Percentiles rank a stretch among this genome's conserved stretches.
Conservation (phyloP, 2,113 vertebrate genomes). For the Neopipo cinnamomea region DNA sequence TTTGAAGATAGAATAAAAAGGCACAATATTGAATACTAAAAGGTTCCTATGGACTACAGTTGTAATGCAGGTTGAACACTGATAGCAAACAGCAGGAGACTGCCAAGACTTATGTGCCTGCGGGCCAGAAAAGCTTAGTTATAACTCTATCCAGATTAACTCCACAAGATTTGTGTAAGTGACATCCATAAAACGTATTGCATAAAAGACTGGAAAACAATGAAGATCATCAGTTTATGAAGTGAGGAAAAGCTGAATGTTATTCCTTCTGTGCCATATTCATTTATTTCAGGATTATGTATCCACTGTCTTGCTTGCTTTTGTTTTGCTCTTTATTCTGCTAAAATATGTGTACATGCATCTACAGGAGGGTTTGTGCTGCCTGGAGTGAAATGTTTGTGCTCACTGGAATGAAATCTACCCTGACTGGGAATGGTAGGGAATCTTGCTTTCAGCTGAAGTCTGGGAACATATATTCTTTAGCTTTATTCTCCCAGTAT, state of each 20-base stretch:
- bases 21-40: background rate
- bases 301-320: background rate
- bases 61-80: slow-evolving; percentile 5
- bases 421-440: background rate
- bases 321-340: background rate
- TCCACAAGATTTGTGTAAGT: background rate
- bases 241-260: background rate
- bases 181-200: background rate
- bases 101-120: background rate
- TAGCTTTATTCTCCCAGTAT: background rate
- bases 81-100: background rate
- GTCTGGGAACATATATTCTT: background rate
- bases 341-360: background rate
- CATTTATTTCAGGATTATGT: background rate
- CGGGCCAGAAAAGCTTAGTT: slow-evolving; percentile 26
- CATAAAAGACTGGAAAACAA: background rate
- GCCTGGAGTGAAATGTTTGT: background rate
- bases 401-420: background rate
- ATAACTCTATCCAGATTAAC: background rate
- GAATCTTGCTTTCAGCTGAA: background rate
- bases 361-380: background rate
- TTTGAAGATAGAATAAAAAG: background rate
- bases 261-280: background rate
- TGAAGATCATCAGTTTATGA: background rate
- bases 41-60: background rate